Base-by-base conservation (phyloP, 2,888 invertebrate species). In the Cephus pulcher region DNA sequence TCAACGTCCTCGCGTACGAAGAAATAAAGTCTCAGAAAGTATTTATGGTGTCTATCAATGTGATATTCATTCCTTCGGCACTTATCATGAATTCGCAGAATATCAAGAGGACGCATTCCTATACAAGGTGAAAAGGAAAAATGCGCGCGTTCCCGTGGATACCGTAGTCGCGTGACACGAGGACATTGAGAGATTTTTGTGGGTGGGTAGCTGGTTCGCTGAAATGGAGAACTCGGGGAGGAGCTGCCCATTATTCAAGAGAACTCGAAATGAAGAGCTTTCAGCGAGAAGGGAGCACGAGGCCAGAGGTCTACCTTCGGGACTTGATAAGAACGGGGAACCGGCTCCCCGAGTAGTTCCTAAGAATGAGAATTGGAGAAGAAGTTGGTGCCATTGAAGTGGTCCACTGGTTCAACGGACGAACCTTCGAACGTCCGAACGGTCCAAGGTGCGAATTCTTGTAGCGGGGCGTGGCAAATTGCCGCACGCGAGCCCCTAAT, bases 381-480 rank as follows among this genome's bases (percentile, higher is more conserved):
- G 68, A 32, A 30, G 23, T 79, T 79, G 75, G 77, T 77, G 30
- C 80, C 69, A 80, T 78, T 77, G 75, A 70, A 74, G 11, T 6
- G 74, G 80, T 78, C 76, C 40, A 15, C 40, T 40, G 40, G 40
- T 40, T 32, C 76, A 76, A 73, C 82, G 82, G 82, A 83, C 81
- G 35, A 35, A 71, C 82, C 11, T 35, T 11, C 34, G 35, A 35
- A 37, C 12, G 37, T 37, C 12, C 37, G 4, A 76, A 73, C 82
- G 82, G 83, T 83, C 81, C 85, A 86, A 89, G 89, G 89, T 88
- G 88, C 88, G 87, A 89, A 89, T 87, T 86, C 87, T 88, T 83
- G 86, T 85, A 84, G 78, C 84, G 87, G 88, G 89, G 89, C 88
- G 89, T 89, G 89, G 89, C 89, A 88, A 89, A 89, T 89, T 88